phyloP scores from a whole-genome alignment of 2,888 invertebrate species.

The Podabrus alpinus region DNA sequence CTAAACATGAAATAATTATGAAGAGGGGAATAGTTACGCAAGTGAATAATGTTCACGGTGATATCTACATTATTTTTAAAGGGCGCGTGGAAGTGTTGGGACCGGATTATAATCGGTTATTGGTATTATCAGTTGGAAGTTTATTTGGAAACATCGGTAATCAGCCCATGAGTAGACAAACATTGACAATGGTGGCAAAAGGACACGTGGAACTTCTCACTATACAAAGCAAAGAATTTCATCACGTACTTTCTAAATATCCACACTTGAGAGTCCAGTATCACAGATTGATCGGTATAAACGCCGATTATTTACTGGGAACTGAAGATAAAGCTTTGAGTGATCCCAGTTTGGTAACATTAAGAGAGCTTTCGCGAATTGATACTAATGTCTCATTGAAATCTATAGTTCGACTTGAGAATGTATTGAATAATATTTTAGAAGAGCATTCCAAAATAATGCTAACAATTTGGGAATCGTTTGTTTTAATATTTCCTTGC shows the following conservation, averaged over 20 bases:
- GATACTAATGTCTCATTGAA: not conserved
- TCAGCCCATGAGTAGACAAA: conserved; percentile 29
- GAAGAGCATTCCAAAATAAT: not conserved
- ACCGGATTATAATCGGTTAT: conserved; percentile 34
- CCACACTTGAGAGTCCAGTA: conserved; percentile 20
- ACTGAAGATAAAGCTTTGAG: not conserved
- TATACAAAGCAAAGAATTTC: conserved; percentile 30
- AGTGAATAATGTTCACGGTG: conserved; percentile 36
- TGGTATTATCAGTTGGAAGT: conserved; percentile 34
- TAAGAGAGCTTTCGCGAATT: not conserved
- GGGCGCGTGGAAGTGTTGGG: conserved; percentile 38
- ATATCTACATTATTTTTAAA: conserved; percentile 35
- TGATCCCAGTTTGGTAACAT: not conserved
- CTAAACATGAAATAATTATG: conserved; percentile 23
- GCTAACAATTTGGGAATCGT: not conserved
- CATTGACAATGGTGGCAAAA: conserved; percentile 38
- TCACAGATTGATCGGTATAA: conserved; percentile 19
- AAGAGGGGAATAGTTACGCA: conserved; percentile 28
- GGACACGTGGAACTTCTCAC: conserved; percentile 37
- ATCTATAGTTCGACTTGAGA: not conserved
- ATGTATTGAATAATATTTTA: not conserved
- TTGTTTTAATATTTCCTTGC: not conserved
- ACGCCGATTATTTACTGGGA: conserved; percentile 31
- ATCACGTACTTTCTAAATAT: conserved; percentile 33
- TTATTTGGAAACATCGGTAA: conserved; percentile 39